Conservation (phyloP, 2,113 vertebrate genomes). For the Pachycephala philippinensis region DNA sequence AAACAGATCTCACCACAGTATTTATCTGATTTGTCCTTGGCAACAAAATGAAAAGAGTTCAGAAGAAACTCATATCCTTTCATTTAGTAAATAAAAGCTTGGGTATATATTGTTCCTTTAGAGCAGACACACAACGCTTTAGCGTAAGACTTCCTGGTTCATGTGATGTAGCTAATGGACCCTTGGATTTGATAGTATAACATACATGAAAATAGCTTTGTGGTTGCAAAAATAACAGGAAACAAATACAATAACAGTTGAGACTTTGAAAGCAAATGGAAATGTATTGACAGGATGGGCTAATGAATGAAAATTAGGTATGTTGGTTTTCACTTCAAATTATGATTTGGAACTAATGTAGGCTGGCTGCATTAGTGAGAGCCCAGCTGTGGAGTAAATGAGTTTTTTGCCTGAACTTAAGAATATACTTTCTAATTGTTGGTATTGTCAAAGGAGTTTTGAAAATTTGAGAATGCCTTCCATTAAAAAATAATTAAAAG, state of each 20-base stretch:
- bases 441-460: not conserved
- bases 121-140: not conserved
- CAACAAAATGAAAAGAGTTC: not conserved
- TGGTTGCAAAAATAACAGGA: not conserved
- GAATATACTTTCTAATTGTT: not conserved
- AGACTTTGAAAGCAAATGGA: not conserved
- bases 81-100: conserved; percentile 2
- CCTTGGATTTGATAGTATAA: not conserved
- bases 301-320: not conserved
- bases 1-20: not conserved
- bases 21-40: conserved; percentile 11
- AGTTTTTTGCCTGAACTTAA: not conserved
- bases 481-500: not conserved
- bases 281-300: not conserved
- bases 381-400: not conserved
- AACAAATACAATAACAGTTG: not conserved
- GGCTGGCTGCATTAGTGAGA: not conserved
- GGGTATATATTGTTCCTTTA: not conserved
- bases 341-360: not conserved
- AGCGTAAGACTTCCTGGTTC: not conserved
- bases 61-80: not conserved
- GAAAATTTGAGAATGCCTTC: not conserved
- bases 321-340: not conserved
- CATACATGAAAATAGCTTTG: not conserved
- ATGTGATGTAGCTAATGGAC: not conserved